These are phyloP conservation scores for Sebastes dallii DNA, from an alignment of 2,797 vertebrate genomes.

Conservation along the genomic window DNA sequence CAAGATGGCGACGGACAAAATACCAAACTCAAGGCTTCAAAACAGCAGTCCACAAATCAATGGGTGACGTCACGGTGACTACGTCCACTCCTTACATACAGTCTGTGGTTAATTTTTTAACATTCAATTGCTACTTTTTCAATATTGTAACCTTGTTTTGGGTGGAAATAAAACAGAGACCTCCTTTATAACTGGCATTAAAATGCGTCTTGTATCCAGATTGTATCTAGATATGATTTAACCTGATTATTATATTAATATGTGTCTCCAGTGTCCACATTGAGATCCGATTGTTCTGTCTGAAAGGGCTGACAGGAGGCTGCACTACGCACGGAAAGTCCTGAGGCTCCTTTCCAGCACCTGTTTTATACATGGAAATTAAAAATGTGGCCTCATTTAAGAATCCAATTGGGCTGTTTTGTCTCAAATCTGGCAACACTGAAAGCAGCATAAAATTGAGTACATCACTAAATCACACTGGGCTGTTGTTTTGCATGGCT, in stretches of 20 bases:
- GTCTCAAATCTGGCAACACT: not conserved
- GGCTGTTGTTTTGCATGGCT: not conserved
- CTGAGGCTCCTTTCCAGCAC: not conserved
- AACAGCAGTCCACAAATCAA: not conserved
- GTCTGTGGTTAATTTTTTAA: not conserved
- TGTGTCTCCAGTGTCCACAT: not conserved
- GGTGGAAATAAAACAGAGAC: too few relatives aligned
- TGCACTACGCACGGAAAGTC: not conserved
- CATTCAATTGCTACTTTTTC: not conserved
- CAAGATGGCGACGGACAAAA: not conserved
- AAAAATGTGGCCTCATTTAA: not conserved
- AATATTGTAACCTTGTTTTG: not conserved
- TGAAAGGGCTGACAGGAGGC: not conserved
- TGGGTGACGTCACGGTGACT: not conserved
- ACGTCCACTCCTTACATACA: not conserved
- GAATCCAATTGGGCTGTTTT: not conserved
- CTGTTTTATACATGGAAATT: not conserved
- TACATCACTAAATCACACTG: slow-evolving; percentile 1
- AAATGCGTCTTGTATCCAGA: not conserved
- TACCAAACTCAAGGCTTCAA: not conserved
- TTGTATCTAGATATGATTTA: not conserved
- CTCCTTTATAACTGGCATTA: not conserved
- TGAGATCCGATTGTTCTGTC: not conserved
- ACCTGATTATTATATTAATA: not conserved
- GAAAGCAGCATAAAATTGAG: not conserved